phyloP scores from a whole-genome alignment of 1,140 invertebrate genomes.

The Hormaphis cornu region DNA sequence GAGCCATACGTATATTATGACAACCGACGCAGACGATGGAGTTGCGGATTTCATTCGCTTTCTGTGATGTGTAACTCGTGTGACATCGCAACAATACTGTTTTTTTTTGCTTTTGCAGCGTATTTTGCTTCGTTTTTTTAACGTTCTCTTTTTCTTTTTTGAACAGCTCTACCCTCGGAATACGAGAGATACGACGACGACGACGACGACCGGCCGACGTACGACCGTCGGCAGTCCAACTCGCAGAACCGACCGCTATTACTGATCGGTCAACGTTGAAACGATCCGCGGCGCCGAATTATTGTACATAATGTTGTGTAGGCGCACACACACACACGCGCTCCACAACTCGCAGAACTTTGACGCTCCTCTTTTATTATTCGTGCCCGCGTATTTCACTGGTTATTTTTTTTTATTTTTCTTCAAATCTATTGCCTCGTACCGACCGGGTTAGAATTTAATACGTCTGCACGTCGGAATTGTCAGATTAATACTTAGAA shows the following conservation, averaged over 20 bases:
- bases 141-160: background rate
- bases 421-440: too few species aligned
- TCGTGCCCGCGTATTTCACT: too few species aligned
- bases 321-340: background rate
- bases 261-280: constrained; percentile 29
- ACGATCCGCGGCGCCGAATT: constrained; percentile 26
- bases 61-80: too few species aligned
- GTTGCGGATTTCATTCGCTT: too few species aligned
- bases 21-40: background rate
- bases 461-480: too few species aligned
- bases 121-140: background rate
- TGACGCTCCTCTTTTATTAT: background rate
- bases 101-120: background rate
- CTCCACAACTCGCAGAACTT: background rate
- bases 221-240: constrained; percentile 12
- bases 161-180: constrained; percentile 20
- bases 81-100: background rate
- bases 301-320: too few species aligned
- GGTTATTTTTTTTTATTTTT: too few species aligned
- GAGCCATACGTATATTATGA: too few species aligned
- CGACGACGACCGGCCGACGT: constrained; percentile 25
- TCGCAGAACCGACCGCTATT: constrained; percentile 24
- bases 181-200: constrained; percentile 28
- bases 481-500: too few species aligned
- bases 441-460: too few species aligned